phyloP scores from a whole-genome alignment of 2,888 invertebrate species.

The Tupiocoris notatus region DNA sequence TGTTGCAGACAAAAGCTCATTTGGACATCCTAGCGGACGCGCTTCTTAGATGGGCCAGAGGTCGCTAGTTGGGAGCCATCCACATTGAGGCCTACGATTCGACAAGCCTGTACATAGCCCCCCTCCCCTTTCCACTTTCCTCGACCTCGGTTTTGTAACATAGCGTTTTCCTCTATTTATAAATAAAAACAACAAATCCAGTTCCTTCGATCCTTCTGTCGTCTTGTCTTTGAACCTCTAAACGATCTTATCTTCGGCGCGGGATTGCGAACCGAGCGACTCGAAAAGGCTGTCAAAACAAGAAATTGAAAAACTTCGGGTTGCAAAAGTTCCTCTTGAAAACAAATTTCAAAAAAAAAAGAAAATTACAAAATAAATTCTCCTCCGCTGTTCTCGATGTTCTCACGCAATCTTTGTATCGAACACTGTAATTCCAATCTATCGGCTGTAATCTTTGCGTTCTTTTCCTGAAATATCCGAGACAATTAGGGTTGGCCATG shows the following conservation, averaged over 20 bases:
- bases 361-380: too few species aligned
- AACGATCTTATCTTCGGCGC: not conserved
- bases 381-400: not conserved
- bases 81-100: constrained; percentile 17
- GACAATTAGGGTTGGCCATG: not conserved
- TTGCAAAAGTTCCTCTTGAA: not conserved
- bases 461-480: not conserved
- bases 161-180: constrained; percentile 5
- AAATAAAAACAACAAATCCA: not conserved
- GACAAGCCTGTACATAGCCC: constrained; percentile 34
- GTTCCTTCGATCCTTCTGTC: not conserved
- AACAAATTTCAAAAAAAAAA: too few species aligned
- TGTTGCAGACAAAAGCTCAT: constrained; percentile 84
- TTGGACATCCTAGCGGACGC: constrained; percentile 92
- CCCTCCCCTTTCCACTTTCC: constrained; percentile 7
- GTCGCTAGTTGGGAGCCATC: constrained; percentile 64
- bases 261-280: not conserved
- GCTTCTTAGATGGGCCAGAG: constrained; percentile 88
- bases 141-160: constrained; percentile 25
- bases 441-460: not conserved
- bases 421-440: not conserved
- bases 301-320: not conserved
- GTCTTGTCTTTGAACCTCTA: not conserved
- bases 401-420: not conserved
- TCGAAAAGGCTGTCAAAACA: not conserved